phyloP scores from a whole-genome alignment of 2,888 invertebrate genomes.

The Achlya flavicornis region DNA sequence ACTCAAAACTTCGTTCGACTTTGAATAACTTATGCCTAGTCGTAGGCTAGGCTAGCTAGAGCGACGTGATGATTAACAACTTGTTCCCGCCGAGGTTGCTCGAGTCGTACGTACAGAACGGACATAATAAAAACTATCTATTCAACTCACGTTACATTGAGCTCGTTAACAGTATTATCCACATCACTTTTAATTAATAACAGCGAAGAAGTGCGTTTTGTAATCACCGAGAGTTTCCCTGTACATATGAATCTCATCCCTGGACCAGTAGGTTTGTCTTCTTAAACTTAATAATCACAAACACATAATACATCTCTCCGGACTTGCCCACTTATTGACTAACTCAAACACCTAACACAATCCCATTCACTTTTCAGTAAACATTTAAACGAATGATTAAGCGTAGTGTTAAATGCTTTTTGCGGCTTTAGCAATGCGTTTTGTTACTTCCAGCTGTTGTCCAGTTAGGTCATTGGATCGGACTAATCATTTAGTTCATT shows the following conservation, averaged over 20 bases:
- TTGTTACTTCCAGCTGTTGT: neutral
- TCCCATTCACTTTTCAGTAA: neutral
- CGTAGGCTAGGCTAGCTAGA: slow-evolving; percentile 42
- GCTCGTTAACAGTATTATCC: slow-evolving; percentile 38
- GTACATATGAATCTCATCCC: slow-evolving; percentile 59
- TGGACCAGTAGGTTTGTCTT: slow-evolving; percentile 45
- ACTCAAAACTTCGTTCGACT: slow-evolving; percentile 66
- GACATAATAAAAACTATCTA: slow-evolving; percentile 42
- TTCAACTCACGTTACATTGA: slow-evolving; percentile 46
- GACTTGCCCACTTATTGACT: neutral
- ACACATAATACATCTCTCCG: slow-evolving; percentile 28
- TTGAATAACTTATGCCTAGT: slow-evolving; percentile 61
- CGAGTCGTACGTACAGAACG: slow-evolving; percentile 42
- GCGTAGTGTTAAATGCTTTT: neutral
- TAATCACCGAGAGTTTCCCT: slow-evolving; percentile 57
- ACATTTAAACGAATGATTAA: neutral
- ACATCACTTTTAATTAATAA: slow-evolving; percentile 27
- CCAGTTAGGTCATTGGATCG: neutral
- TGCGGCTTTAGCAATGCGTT: neutral
- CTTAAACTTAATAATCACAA: slow-evolving; percentile 47
- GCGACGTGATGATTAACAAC: slow-evolving; percentile 62
- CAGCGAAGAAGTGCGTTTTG: slow-evolving; percentile 38
- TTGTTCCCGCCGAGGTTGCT: slow-evolving; percentile 69
- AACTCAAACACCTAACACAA: neutral
- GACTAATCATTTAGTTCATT: too few relatives aligned